These are phyloP conservation scores for Pycnonotus jocosus DNA, from an alignment of 2,113 vertebrate genomes.

Conservation along the genomic window DNA sequence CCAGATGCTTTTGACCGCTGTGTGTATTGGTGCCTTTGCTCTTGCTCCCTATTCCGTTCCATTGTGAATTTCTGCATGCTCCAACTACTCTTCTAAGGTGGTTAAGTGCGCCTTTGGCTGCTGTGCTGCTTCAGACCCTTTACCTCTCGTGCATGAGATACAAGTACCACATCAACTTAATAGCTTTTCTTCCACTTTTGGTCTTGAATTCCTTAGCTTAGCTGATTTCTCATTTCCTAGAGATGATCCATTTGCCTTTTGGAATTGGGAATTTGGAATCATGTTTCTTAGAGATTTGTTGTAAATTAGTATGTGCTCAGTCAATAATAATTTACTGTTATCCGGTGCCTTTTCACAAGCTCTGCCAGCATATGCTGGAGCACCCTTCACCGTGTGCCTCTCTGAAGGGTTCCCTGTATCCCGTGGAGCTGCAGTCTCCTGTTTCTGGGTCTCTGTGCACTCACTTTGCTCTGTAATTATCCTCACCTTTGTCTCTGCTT, in stretches of 20 bases:
- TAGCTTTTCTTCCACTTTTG: neutral
- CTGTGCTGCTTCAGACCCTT: neutral
- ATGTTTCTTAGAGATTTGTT: neutral
- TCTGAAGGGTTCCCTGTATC: neutral
- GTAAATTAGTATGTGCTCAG: neutral
- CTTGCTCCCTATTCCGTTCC: neutral
- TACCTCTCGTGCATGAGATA: neutral
- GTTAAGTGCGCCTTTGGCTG: neutral
- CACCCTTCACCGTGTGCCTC: fast-evolving
- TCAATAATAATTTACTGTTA: neutral
- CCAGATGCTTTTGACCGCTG: neutral
- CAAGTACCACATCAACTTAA: neutral
- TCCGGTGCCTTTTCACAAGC: neutral
- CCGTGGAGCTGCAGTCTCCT: neutral
- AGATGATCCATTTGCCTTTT: neutral
- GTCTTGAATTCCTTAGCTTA: neutral
- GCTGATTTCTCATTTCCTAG: neutral
- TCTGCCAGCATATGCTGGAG: neutral
- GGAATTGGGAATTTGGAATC: neutral
- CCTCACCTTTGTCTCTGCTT: neutral
- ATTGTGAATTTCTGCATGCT: neutral
- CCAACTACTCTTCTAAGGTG: neutral
- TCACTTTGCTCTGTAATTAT: neutral
- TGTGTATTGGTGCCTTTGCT: neutral
- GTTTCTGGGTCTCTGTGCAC: neutral